Conservation (phyloP, 2,113 vertebrate genomes). For the Phycodurus eques region DNA sequence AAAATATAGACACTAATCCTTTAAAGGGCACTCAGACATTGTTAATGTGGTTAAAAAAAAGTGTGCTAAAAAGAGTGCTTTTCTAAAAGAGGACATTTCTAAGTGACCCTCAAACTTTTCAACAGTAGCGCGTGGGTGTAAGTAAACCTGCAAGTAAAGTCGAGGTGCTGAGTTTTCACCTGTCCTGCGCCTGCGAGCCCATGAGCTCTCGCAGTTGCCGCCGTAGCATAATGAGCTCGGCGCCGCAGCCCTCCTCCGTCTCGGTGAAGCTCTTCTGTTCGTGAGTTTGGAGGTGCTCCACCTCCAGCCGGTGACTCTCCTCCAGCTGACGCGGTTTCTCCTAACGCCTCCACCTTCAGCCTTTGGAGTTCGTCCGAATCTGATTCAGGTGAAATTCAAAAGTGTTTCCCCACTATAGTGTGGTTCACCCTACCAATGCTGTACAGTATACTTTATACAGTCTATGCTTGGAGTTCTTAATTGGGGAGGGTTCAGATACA, state of each 20-base stretch:
- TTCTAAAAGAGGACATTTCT: too few relatives aligned
- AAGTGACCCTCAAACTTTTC: too few relatives aligned
- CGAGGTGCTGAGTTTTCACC: constrained; percentile 67
- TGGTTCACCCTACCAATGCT: too few relatives aligned
- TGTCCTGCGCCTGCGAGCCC: constrained; percentile 46
- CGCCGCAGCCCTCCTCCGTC: constrained; percentile 71
- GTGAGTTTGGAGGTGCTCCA: constrained; percentile 74
- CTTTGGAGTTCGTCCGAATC: constrained; percentile 53
- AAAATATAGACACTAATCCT: background rate
- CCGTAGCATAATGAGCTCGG: constrained; percentile 77
- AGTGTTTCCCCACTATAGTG: background rate
- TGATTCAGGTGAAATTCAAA: background rate
- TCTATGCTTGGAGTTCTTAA: too few relatives aligned
- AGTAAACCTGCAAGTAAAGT: too few relatives aligned
- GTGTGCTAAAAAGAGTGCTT: too few relatives aligned
- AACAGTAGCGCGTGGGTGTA: too few relatives aligned
- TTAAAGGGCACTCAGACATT: background rate
- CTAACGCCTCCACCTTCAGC: constrained; percentile 68
- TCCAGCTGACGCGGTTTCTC: constrained; percentile 70
- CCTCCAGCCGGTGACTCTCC: constrained; percentile 75
- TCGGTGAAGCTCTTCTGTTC: constrained; percentile 80
- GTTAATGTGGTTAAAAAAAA: too few relatives aligned
- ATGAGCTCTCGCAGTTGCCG: constrained; percentile 71
- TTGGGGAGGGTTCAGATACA: too few relatives aligned
- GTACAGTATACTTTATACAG: too few relatives aligned